These are phyloP conservation scores for Onychomys arenicola DNA, from an alignment of 2,797 vertebrate genomes.

Conservation along the genomic window DNA sequence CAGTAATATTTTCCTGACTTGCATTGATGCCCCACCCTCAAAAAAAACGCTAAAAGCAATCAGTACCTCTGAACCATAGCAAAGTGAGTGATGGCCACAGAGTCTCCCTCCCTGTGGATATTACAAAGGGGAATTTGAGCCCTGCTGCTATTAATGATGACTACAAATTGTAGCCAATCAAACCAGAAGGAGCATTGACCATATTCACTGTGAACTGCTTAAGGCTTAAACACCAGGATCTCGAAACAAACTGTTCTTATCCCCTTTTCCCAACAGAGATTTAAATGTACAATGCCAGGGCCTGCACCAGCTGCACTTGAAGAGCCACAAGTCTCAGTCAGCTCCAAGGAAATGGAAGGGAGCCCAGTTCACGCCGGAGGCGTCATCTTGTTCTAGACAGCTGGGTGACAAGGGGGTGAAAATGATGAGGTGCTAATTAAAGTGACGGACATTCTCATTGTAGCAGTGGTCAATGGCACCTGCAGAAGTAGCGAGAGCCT, in stretches of 20 bases:
- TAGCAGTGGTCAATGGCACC: constrained; percentile 88
- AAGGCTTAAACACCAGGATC: constrained; percentile 87
- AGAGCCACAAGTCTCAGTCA: constrained; percentile 89
- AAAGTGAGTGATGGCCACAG: background rate
- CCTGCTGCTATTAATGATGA: constrained; percentile 73
- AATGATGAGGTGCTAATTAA: constrained; percentile 93
- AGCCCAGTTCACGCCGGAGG: constrained; percentile 88
- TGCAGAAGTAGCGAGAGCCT: constrained; percentile 84
- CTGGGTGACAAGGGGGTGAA: constrained; percentile 89
- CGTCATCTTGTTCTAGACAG: constrained; percentile 88
- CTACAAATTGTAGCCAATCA: constrained; percentile 82
- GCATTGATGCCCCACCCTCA: background rate
- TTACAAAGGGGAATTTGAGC: constrained; percentile 72
- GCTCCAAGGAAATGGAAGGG: constrained; percentile 88
- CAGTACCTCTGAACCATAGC: constrained; percentile 39
- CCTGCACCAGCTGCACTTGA: constrained; percentile 91
- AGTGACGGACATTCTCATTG: constrained; percentile 86
- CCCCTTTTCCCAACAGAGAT: constrained; percentile 89
- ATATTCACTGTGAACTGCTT: constrained; percentile 86
- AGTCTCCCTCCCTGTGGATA: constrained; percentile 71
- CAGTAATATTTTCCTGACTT: constrained; percentile 43
- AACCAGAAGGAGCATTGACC: constrained; percentile 87
- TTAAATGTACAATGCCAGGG: constrained; percentile 89
- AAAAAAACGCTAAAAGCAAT: constrained; percentile 31
- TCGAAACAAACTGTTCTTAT: constrained; percentile 89